Conservation (phyloP, 2,113 vertebrate genomes). For the Piprites chloris region DNA sequence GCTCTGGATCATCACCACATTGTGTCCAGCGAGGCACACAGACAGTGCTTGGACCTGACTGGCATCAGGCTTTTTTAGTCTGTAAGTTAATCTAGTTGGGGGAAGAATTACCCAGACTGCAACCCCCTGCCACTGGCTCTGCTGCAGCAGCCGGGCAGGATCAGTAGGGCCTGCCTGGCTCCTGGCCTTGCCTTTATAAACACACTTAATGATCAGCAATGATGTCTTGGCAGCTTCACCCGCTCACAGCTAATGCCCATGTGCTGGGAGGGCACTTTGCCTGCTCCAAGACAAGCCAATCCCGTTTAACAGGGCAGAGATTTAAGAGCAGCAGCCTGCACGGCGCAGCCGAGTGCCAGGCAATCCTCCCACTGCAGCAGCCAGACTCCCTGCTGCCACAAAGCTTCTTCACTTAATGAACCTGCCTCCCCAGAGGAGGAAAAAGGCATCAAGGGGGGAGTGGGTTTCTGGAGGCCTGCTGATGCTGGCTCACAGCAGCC, state of each 20-base stretch:
- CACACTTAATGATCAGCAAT: slow-evolving; percentile 39
- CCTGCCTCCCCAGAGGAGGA: neutral
- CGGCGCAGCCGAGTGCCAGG: neutral
- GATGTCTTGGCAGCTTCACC: slow-evolving; percentile 40
- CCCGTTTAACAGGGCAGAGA: slow-evolving; percentile 40
- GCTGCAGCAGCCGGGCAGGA: neutral
- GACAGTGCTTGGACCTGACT: neutral
- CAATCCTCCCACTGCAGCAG: neutral
- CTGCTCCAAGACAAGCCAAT: slow-evolving; percentile 20
- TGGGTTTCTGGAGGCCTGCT: neutral
- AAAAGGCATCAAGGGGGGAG: neutral
- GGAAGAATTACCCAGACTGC: neutral
- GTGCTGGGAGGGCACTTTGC: slow-evolving; percentile 39
- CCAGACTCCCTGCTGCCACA: neutral
- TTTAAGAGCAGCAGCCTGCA: slow-evolving; percentile 22
- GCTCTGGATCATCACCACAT: rapidly evolving
- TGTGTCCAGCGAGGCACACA: neutral
- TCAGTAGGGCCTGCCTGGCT: slow-evolving; percentile 4
- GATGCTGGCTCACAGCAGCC: neutral
- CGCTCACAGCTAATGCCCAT: neutral
- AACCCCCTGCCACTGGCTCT: neutral
- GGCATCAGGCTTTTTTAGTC: neutral
- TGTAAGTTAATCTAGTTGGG: neutral
- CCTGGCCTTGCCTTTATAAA: slow-evolving; percentile 23
- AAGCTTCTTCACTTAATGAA: neutral